A percentile compares a stretch with the other conserved stretches of the same genome.
phyloP scores from a whole-genome alignment of 2,888 invertebrate genomes.

The Sphecodes monilicornis region DNA sequence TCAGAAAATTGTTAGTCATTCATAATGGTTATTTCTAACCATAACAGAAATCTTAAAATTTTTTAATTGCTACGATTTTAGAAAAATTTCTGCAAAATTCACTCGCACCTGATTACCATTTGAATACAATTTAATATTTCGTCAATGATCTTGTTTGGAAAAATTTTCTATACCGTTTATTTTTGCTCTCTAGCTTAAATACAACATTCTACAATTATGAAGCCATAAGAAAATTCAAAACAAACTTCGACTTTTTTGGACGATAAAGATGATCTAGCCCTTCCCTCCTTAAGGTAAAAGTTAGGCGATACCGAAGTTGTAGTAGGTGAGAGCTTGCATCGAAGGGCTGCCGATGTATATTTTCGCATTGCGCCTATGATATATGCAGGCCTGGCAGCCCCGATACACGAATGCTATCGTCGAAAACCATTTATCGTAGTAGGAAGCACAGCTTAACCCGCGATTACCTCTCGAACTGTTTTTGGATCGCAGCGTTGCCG shows the following conservation, averaged over 20 bases:
- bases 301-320: neutral
- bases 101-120: no score
- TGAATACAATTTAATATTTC: no score
- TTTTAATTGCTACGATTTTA: no score
- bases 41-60: no score
- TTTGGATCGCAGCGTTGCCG: constrained; percentile 81
- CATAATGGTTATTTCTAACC: no score
- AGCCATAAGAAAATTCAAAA: neutral
- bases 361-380: constrained; percentile 47
- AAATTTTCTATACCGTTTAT: no score
- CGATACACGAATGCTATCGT: constrained; percentile 75
- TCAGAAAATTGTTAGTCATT: no score
- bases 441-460: constrained; percentile 68
- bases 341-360: constrained; percentile 43
- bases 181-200: no score
- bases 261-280: neutral
- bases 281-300: neutral
- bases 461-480: constrained; percentile 80
- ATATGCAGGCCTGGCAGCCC: constrained; percentile 75
- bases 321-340: neutral
- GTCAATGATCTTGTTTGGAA: no score
- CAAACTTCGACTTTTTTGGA: neutral
- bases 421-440: constrained; percentile 80
- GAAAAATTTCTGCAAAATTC: no score
- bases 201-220: neutral